phyloP scores from a whole-genome alignment of 2,888 invertebrate genomes.

The Aphidoletes aphidimyza region DNA sequence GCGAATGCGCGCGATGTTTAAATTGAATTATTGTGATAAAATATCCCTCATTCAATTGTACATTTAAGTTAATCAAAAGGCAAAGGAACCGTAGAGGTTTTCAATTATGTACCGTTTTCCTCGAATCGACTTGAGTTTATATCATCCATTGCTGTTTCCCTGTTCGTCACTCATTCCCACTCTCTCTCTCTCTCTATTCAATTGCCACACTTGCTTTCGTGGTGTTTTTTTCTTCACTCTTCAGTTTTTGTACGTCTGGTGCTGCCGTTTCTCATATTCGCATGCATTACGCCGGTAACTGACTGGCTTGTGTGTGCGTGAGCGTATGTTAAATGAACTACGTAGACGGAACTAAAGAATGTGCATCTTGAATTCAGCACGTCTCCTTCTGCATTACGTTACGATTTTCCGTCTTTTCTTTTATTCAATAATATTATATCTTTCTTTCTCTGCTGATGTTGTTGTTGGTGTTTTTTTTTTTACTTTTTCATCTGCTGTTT shows the following conservation, averaged over 20 bases:
- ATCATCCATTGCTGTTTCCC: neutral
- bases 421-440: conserved; percentile 22
- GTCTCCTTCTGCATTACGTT: conserved; percentile 17
- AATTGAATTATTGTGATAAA: conserved; percentile 40
- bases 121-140: neutral
- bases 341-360: neutral
- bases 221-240: neutral
- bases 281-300: conserved; percentile 26
- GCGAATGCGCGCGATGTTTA: neutral
- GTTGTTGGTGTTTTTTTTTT: no score
- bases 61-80: conserved; percentile 22
- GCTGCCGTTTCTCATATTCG: neutral
- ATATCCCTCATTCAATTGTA: conserved; percentile 19
- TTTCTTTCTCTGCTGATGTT: neutral
- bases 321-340: conserved; percentile 39
- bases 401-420: conserved; percentile 35
- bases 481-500: neutral
- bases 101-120: neutral
- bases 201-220: no score
- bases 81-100: conserved; percentile 21
- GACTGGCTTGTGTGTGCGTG: conserved; percentile 10
- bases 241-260: neutral
- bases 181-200: neutral
- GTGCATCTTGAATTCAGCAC: conserved; percentile 25
- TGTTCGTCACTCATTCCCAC: no score